These are phyloP conservation scores for Liolophura sinensis DNA, from an alignment of 1,140 invertebrate genomes.

Conservation along the genomic window DNA sequence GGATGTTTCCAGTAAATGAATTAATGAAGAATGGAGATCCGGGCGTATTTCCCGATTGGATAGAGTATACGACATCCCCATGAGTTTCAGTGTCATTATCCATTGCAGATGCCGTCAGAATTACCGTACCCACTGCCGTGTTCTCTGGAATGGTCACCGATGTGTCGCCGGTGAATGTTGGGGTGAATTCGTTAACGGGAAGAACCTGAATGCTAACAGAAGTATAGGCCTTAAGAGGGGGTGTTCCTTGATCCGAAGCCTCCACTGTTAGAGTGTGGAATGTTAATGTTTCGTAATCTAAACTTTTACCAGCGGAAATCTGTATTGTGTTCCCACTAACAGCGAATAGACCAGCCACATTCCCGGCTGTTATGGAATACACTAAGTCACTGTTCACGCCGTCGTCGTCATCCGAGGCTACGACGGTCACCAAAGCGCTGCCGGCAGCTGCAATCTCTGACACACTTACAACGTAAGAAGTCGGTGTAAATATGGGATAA, in stretches of 20 bases:
- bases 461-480: slow-evolving; percentile 23
- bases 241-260: slow-evolving; percentile 24
- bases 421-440: slow-evolving; percentile 23
- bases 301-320: slow-evolving; percentile 9
- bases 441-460: slow-evolving; percentile 24
- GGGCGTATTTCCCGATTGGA: slow-evolving; percentile 16
- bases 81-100: slow-evolving; percentile 28
- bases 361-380: slow-evolving; percentile 19
- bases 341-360: slow-evolving; percentile 15
- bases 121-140: slow-evolving; percentile 12
- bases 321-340: slow-evolving; percentile 14
- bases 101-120: slow-evolving; percentile 27
- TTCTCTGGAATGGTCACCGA: slow-evolving; percentile 20
- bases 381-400: slow-evolving; percentile 12
- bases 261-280: slow-evolving; percentile 18
- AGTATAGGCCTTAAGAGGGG: slow-evolving; percentile 18
- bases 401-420: slow-evolving; percentile 26
- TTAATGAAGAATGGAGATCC: slow-evolving; percentile 32
- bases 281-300: slow-evolving; percentile 24
- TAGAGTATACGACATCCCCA: slow-evolving; percentile 28
- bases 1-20: slow-evolving; percentile 38
- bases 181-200: slow-evolving; percentile 27
- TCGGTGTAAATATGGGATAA: slow-evolving; percentile 30
- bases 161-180: slow-evolving; percentile 17
- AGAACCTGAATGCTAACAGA: slow-evolving; percentile 25